These are phyloP conservation scores for Agapornis roseicollis DNA, from an alignment of 2,113 vertebrate genomes.

Conservation along the genomic window DNA sequence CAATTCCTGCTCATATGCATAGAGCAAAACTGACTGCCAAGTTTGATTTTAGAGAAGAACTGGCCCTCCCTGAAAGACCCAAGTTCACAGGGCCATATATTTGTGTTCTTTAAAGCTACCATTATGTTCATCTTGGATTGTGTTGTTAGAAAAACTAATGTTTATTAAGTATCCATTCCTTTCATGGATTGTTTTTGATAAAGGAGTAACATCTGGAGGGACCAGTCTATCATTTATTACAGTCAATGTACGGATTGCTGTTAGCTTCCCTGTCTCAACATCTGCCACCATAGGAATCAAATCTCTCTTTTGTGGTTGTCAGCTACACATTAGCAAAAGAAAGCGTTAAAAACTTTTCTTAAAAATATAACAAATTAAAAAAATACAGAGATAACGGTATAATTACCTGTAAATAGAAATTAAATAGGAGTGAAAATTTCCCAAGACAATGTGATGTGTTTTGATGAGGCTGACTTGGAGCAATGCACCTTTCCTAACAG, in stretches of 20 bases:
- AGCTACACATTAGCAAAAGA: neutral
- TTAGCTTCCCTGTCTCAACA: neutral
- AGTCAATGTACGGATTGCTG: neutral
- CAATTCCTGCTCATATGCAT: neutral
- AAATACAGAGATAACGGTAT: neutral
- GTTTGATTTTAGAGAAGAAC: neutral
- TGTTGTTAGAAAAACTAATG: neutral
- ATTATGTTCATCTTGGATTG: neutral
- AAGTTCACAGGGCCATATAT: neutral
- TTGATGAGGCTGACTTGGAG: neutral
- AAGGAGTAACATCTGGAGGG: neutral
- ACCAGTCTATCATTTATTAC: neutral
- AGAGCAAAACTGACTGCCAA: neutral
- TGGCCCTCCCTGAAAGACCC: neutral
- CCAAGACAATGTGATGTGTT: neutral
- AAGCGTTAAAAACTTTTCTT: neutral
- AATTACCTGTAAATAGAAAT: constrained; percentile 2
- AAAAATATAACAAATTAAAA: neutral
- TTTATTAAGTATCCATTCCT: neutral
- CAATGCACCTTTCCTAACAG: neutral
- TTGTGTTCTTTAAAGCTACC: neutral
- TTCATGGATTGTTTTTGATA: neutral
- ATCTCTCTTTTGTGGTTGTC: neutral
- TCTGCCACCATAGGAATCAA: neutral
- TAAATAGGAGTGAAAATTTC: neutral